phyloP scores from a whole-genome alignment of 2,797 vertebrate genomes.

The Lagocephalus sceleratus region DNA sequence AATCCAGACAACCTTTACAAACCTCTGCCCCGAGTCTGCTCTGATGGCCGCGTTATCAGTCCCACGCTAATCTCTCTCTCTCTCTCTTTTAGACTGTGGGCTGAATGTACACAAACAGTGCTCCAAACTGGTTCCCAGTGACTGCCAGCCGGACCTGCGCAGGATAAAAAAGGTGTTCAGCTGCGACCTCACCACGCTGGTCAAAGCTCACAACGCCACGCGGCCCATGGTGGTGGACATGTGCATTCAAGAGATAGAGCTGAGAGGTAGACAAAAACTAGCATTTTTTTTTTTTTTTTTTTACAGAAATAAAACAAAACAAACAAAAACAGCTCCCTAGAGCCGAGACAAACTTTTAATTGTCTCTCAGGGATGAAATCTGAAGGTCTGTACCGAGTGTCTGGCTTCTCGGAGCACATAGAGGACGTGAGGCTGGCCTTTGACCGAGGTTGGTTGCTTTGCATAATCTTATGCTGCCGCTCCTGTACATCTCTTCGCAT shows the following conservation, averaged over 20 bases:
- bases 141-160: conserved; percentile 97
- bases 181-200: conserved; percentile 95
- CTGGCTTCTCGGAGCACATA: conserved; percentile 95
- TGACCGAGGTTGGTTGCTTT: conserved; percentile 85
- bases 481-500: no score
- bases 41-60: conserved; percentile 50
- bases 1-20: conserved; percentile 37
- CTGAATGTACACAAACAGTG: conserved; percentile 98
- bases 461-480: no score
- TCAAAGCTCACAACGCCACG: conserved; percentile 93
- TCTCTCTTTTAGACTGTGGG: conserved; percentile 84
- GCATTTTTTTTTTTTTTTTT: neutral
- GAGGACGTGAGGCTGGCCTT: conserved; percentile 95
- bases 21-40: conserved; percentile 37
- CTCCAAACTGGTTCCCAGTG: conserved; percentile 94
- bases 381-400: conserved; percentile 95
- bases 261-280: conserved; percentile 82
- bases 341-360: neutral
- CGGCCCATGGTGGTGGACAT: conserved; percentile 98
- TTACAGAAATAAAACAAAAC: neutral
- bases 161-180: conserved; percentile 97
- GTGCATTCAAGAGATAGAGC: conserved; percentile 95
- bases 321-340: neutral
- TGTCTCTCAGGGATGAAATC: conserved; percentile 86
- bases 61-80: conserved; percentile 30